Base-by-base conservation (phyloP, 2,797 vertebrate species). In the Nyctibius grandis region DNA sequence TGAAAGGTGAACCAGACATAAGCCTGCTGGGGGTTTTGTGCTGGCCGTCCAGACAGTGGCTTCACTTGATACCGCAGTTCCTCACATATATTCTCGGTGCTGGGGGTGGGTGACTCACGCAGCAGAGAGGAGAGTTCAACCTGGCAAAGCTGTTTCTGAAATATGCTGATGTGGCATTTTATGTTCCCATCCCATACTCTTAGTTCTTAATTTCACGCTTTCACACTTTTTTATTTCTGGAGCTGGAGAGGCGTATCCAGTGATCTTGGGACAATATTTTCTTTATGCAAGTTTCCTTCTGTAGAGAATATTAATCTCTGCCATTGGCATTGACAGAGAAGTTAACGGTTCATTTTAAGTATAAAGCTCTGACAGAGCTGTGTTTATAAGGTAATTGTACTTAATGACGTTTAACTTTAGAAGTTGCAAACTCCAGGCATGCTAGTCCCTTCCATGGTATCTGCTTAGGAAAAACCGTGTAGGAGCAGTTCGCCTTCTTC, bases 291-390 rank as follows among this genome's bases (percentile, higher is more conserved):
- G 92, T 94, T 85, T 94, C 28, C 15, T 87, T 50, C 64, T 42
- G 13, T 47, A 31, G 4, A 17, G 82, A 65, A 81, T 90, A 65
- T 82, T 91, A 84, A 84, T 85, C 72, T 85, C 33, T 86, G 67
- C 53, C 45, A 38, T 40, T 89, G 69, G 28, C 44, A 88, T 8
- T 90, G 88, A 86, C 63, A 78, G 82, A 65, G 57, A 68, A 92
- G 69, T 88, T 93, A 63, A 88, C 85, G 13, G 92, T 92, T 91
- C n/a, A 29, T 92, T 84, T 93, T 88, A 91, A 92, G 85, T 61
- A 28, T 23, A 61, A 85, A 85, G 7, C 18, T 70, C 31, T 89
- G 73, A 23, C 22, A 44, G 45, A 90, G 29, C n/a, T 82, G 36
- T 38, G 21, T 67, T 90, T 90, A 8, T 34, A 79, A 84, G 77